Conservation (phyloP, 2,797 vertebrate genomes). For the Anabacerthia variegaticeps region DNA sequence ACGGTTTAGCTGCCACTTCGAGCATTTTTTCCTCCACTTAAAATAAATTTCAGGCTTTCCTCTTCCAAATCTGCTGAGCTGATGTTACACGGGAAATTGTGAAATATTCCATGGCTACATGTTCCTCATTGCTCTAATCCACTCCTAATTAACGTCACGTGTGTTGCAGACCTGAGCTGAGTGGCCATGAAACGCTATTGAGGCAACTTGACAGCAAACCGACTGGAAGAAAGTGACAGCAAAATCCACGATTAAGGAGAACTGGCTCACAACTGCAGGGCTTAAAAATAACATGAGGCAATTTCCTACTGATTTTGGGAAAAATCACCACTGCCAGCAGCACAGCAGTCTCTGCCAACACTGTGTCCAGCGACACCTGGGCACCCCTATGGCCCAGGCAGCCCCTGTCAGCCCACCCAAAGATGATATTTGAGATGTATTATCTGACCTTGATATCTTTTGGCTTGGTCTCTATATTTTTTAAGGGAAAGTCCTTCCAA, state of each 20-base stretch:
- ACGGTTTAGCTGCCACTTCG: not conserved
- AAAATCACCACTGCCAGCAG: not conserved
- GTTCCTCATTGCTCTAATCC: constrained; percentile 13
- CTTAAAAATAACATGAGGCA: not conserved
- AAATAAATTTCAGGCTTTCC: constrained; percentile 7
- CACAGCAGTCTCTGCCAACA: not conserved
- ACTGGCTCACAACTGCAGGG: not conserved
- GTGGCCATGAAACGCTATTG: not conserved
- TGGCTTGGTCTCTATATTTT: not conserved
- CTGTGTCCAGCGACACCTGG: not conserved
- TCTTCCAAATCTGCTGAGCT: not conserved
- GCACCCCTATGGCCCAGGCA: not conserved
- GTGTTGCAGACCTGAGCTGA: not conserved
- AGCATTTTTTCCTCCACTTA: not conserved
- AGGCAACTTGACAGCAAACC: not conserved
- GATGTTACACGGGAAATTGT: not conserved
- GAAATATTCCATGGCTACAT: not conserved
- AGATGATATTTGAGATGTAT: too few species aligned
- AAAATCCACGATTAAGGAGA: not conserved
- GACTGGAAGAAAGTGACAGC: constrained; percentile 13
- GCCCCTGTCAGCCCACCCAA: not conserved
- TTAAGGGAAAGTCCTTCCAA: not conserved
- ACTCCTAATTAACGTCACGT: constrained; percentile 14
- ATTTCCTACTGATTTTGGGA: not conserved
- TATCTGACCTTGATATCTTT: not conserved